A percentile compares a stretch with the other conserved stretches of the same genome.
phyloP scores from a whole-genome alignment of 2,888 invertebrate species.

The Syritta pipiens region DNA sequence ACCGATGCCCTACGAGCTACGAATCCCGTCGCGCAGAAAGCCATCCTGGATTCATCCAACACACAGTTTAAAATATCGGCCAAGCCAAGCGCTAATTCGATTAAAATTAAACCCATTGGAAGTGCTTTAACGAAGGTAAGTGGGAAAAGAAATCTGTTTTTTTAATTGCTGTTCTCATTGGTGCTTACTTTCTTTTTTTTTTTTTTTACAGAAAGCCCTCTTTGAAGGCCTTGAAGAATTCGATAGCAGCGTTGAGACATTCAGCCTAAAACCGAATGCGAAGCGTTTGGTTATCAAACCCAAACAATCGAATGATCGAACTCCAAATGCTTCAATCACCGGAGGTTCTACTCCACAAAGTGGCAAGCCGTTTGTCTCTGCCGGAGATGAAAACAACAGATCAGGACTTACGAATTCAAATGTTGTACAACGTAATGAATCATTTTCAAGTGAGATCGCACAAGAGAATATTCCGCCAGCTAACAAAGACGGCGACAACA shows the following conservation, averaged over 20 bases:
- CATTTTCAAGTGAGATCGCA: constrained; percentile 71
- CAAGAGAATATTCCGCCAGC: constrained; percentile 65
- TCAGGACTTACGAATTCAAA: not conserved
- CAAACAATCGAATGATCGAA: constrained; percentile 72
- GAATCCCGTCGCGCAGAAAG: constrained; percentile 86
- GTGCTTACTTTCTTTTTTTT: not conserved
- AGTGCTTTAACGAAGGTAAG: constrained; percentile 73
- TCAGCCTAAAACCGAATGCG: constrained; percentile 83
- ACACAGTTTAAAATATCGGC: constrained; percentile 82
- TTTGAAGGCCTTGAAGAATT: constrained; percentile 94
- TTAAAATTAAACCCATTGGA: constrained; percentile 80
- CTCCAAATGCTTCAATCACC: constrained; percentile 46
- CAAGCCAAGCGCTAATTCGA: constrained; percentile 80
- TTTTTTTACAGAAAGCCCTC: constrained; percentile 83
- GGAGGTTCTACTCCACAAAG: constrained; percentile 32
- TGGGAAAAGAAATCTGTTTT: not conserved
- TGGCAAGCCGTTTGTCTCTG: not conserved
- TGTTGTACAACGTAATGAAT: constrained; percentile 71
- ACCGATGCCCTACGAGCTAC: constrained; percentile 85
- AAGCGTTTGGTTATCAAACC: constrained; percentile 88
- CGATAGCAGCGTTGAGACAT: constrained; percentile 83
- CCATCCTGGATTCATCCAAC: constrained; percentile 80
- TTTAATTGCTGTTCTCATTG: not conserved
- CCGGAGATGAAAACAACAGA: constrained; percentile 19
- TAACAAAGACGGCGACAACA: constrained; percentile 68